A percentile compares a stretch with the other conserved stretches of the same genome.
phyloP scores from a whole-genome alignment of 1,140 invertebrate genomes.

The Neoseiulus cucumeris region DNA sequence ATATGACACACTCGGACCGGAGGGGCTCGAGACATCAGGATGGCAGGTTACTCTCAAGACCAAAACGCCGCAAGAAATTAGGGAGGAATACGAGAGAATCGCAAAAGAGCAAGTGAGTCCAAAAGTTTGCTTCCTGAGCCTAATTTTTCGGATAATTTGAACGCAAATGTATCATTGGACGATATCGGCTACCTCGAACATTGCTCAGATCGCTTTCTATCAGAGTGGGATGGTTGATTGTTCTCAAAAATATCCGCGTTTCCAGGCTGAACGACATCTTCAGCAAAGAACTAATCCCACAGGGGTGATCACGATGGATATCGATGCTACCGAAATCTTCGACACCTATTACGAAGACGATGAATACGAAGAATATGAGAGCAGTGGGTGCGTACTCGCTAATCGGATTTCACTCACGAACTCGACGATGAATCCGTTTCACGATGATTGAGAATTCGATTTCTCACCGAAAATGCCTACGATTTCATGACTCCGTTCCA shows the following conservation, averaged over 20 bases:
- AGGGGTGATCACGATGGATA: constrained; percentile 51
- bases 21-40: constrained; percentile 68
- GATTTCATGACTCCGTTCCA: not conserved
- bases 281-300: constrained; percentile 73
- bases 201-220: no score
- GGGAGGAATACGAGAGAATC: constrained; percentile 76
- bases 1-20: constrained; percentile 51
- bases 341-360: constrained; percentile 34
- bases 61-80: constrained; percentile 73
- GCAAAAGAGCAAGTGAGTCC: constrained; percentile 31
- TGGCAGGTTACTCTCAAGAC: constrained; percentile 71
- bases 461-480: no score
- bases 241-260: constrained; percentile 33
- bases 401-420: no score
- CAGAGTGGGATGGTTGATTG: constrained; percentile 3
- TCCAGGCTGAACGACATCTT: constrained; percentile 49
- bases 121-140: no score
- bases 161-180: no score
- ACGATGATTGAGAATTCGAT: no score
- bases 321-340: constrained; percentile 85
- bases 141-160: no score
- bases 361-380: constrained; percentile 37
- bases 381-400: constrained; percentile 7
- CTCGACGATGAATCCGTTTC: not conserved
- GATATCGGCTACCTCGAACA: no score